Evolutionary conservation across 2,797 vertebrate genomes (phyloP), one percentile per base, ranked within the genome.

Genomic region (Phataginus tetradactyla): DNA sequence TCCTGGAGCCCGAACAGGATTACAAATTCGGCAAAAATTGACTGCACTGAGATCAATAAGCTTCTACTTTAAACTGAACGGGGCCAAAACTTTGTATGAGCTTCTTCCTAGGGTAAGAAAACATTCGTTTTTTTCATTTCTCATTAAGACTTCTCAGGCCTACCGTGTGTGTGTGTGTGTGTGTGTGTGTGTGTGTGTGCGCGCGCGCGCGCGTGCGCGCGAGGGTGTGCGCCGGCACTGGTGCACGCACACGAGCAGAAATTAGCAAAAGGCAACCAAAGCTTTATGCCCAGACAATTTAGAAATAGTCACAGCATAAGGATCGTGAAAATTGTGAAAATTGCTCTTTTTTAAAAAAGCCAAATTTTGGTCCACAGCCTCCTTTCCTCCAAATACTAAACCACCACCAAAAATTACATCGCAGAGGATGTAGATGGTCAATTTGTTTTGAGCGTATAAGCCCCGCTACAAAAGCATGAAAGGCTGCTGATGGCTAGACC

Each of bases 1-100:
- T 85, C 96, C 90, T 1, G 1, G 75, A 85, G 86, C 78, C 80
- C 86, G 81, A 87, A 87, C 81, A 63, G 91, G 93, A 97, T 93
- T 86, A 97, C 96, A 92, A 95, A 97, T 90, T 91, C 71, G 8
- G 80, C 86, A 79, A 94, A 97, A 94, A 90, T 29, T 91, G 91
- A 90, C 81, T 89, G 59, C 37, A 21, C 4, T 0, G 75, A 91
- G 84, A 91, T 94, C 95, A 69, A 68, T 93, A 86, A 37, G 37
- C 39, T 37, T 57, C 89, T 72, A 18, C 81, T 72, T 92, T 92
- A 79, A 80, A 83, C 27, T 2, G 14, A 96, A 85, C 0, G 6
- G 51, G 27, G 39, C 74, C 88, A 79, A 92, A 96, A 97, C 94
- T 97, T 95, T 10, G 23, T 53, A 64, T 5, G 8, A 92, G 72